Base-by-base conservation (phyloP, 2,797 vertebrate genomes). In the Nasua narica region DNA sequence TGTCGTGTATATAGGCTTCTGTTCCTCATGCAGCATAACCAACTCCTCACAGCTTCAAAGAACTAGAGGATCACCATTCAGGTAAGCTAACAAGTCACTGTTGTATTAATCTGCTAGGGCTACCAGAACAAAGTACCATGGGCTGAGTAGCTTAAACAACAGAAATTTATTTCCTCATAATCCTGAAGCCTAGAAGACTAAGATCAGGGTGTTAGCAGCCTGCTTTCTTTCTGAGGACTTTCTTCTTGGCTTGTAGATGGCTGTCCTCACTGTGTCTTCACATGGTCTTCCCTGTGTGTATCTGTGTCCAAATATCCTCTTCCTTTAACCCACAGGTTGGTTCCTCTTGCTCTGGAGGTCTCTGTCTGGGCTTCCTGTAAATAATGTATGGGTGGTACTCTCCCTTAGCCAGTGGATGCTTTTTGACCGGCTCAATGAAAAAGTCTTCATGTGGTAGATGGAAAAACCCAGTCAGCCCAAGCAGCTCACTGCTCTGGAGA, bases 391-490 rank as follows among this genome's bases (percentile, higher is more conserved):
- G 99, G 54, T 99, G 98, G 19, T 98, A 97, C 12, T 97, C 92
- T 90, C 98, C 99, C 52, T 98, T 91, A 6, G 97, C 96, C 84
- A 97, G 91, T 27, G 94, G 94, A 93, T 98, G 97, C 29, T 98
- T 98, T 95, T 98, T 98, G 91, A 99, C 95, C 10, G 99, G 99
- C 96, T 99, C 99, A 86, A 99, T 99, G 95, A 99, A 99, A 98
- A 98, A 99, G 94, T 99, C 98, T 96, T 99, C 99, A 27, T 99
- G 99, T 16, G 99, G 99, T 65, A 99, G 98, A 40, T 98, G 98
- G 96, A 99, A 99, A 98, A 99, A 99, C 86, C 99, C 99, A 97
- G 98, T 99, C 6, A 54, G 23, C 16, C 52, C 56, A 11, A 74
- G 29, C 78, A 96, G 97, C 99, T 99, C 83, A 99, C 99, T 0